phyloP scores from a whole-genome alignment of 2,888 invertebrate genomes.

The Xanthia icteritia region DNA sequence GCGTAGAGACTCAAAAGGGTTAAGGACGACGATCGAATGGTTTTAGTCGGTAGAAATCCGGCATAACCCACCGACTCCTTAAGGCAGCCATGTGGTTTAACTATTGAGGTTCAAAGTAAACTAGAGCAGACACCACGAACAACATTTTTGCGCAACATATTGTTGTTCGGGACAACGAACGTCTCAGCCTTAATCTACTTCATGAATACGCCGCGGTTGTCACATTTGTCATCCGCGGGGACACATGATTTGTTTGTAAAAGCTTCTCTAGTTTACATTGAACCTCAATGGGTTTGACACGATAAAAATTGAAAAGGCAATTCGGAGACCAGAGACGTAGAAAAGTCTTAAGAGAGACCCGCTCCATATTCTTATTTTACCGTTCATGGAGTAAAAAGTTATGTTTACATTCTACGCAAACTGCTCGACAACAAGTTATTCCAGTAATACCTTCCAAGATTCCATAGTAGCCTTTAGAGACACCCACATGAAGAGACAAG shows the following conservation, averaged over 20 bases:
- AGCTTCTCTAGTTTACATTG: too few species aligned
- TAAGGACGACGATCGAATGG: background rate
- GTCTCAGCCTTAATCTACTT: too few species aligned
- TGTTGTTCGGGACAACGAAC: too few species aligned
- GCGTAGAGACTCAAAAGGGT: background rate
- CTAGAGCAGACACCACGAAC: too few species aligned
- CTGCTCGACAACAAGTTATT: slow-evolving; percentile 18
- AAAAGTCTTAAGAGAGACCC: background rate
- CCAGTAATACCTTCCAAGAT: slow-evolving; percentile 2
- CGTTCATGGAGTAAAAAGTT: background rate
- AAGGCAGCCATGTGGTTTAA: background rate
- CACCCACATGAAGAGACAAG: slow-evolving; percentile 31
- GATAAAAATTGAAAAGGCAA: background rate
- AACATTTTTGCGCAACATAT: too few species aligned
- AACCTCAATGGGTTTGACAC: background rate
- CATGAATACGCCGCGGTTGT: too few species aligned
- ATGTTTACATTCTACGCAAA: background rate
- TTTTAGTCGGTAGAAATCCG: background rate
- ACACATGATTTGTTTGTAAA: too few species aligned
- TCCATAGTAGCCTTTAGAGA: slow-evolving; percentile 23
- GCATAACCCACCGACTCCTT: background rate
- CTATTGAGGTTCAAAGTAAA: too few species aligned
- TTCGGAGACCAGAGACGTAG: background rate
- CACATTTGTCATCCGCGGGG: too few species aligned
- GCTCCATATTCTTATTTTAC: background rate